Evolutionary conservation across 2,888 invertebrate species (phyloP).

Genomic region (Synanthedon formicaeformis): DNA sequence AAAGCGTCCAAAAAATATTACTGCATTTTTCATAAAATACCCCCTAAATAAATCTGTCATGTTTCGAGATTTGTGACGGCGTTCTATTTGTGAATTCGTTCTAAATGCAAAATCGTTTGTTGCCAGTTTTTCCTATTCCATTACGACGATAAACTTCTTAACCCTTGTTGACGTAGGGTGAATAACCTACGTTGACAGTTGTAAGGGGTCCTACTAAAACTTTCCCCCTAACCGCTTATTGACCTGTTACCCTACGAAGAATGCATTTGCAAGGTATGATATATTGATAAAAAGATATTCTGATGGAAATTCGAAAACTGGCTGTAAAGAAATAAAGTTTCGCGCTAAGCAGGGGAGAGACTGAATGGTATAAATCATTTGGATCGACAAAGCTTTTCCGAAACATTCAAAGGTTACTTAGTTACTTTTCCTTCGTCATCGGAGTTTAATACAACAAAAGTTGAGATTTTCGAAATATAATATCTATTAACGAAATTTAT

Average conservation of each 20-base stretch:
- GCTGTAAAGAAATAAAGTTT: constrained; percentile 28
- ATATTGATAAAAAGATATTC: constrained; percentile 27
- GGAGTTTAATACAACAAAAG: no score
- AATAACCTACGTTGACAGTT: constrained; percentile 58
- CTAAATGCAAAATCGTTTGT: constrained; percentile 19
- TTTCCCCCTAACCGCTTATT: constrained; percentile 47
- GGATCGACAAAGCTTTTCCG: no score
- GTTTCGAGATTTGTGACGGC: background rate
- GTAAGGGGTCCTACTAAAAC: constrained; percentile 40
- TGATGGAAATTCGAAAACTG: constrained; percentile 35
- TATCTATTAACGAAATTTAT: no score
- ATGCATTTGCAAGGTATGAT: constrained; percentile 31
- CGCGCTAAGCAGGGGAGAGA: constrained; percentile 12
- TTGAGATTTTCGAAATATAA: no score
- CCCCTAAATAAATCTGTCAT: background rate
- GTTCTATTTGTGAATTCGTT: constrained; percentile 10
- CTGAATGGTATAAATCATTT: constrained; percentile 1
- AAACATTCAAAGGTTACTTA: no score
- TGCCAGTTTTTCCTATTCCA: constrained; percentile 45
- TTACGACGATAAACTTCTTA: constrained; percentile 48
- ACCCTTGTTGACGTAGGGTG: constrained; percentile 56
- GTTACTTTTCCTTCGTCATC: no score
- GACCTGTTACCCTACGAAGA: constrained; percentile 46
- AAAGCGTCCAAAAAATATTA: no score
- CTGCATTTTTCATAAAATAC: no score